Evolutionary conservation across 2,888 invertebrate genomes (phyloP).

Genomic region (Aleiodes alternator): DNA sequence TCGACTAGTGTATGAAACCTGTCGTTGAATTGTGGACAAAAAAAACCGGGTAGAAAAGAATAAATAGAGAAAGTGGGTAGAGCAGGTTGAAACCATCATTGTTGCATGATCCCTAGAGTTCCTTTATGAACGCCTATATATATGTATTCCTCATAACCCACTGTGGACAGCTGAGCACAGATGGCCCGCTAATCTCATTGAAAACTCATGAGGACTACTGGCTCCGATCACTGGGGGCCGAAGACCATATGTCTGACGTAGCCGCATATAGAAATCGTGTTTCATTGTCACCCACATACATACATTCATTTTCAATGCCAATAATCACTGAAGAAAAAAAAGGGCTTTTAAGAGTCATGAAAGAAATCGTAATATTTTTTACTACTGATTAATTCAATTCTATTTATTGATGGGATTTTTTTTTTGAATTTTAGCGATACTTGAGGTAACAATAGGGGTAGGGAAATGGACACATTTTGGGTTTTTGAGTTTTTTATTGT

Average conservation of each 20-base stretch:
- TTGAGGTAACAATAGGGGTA: too few species aligned
- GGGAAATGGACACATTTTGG: too few species aligned
- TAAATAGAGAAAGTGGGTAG: slow-evolving; percentile 23
- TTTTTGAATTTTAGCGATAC: not conserved
- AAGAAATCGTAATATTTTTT: not conserved
- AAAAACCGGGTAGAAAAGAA: slow-evolving; percentile 5
- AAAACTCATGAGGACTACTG: slow-evolving; percentile 75
- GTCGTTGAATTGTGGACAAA: slow-evolving; percentile 1
- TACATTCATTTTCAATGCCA: slow-evolving; percentile 36
- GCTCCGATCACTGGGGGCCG: slow-evolving; percentile 68
- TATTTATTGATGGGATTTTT: not conserved
- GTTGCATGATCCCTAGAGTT: slow-evolving; percentile 34
- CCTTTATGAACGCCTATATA: slow-evolving; percentile 13
- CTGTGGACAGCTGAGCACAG: slow-evolving; percentile 73
- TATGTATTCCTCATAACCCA: slow-evolving; percentile 43
- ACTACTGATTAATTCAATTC: not conserved
- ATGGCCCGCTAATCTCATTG: slow-evolving; percentile 76
- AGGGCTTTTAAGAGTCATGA: slow-evolving; percentile 31
- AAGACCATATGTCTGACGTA: slow-evolving; percentile 75
- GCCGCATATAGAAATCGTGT: slow-evolving; percentile 62
- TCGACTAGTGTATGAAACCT: slow-evolving; percentile 15
- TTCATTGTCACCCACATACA: slow-evolving; percentile 46
- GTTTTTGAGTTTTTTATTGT: too few species aligned
- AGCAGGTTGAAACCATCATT: slow-evolving; percentile 47
- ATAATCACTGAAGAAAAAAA: slow-evolving; percentile 22